A percentile compares a stretch with the other conserved stretches of the same genome.
Conservation (phyloP, 2,797 vertebrate species). For the Coranthus polyacanthus region DNA sequence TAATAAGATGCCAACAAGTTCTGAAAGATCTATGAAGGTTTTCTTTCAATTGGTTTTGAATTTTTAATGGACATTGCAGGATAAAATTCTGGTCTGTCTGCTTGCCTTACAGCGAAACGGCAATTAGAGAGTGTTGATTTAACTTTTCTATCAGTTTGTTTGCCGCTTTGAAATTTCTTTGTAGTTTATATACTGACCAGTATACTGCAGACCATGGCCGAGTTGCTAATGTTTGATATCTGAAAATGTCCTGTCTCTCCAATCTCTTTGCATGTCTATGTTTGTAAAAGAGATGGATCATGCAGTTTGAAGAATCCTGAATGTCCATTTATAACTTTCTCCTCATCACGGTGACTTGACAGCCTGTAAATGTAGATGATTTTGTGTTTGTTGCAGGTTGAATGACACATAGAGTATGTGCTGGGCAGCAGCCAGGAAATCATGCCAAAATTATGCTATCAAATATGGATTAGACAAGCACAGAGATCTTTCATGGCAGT, state of each 20-base stretch:
- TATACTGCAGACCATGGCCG: too few relatives aligned
- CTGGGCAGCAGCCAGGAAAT: slow-evolving; percentile 1
- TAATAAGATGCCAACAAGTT: neutral
- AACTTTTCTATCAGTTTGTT: neutral
- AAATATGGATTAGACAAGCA: slow-evolving; percentile 18
- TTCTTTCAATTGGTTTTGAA: slow-evolving; percentile 1
- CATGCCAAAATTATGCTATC: slow-evolving; percentile 3
- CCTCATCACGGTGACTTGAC: neutral
- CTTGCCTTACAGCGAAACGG: neutral
- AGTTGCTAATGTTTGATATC: neutral
- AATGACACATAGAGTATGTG: neutral
- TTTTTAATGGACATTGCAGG: neutral
- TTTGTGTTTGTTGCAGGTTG: neutral
- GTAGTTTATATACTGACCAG: too few relatives aligned
- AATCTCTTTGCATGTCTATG: neutral
- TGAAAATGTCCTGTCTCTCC: neutral
- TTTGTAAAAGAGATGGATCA: neutral
- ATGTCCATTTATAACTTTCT: neutral
- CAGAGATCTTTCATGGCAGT: neutral
- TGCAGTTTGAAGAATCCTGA: too few relatives aligned
- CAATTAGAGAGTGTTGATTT: neutral
- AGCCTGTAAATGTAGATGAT: slow-evolving; percentile 1
- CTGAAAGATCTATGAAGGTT: slow-evolving; percentile 1
- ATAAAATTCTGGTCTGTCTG: too few relatives aligned
- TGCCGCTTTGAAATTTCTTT: too few relatives aligned